Conservation (phyloP, 2,888 invertebrate genomes). For the Mythimna lalbum region DNA sequence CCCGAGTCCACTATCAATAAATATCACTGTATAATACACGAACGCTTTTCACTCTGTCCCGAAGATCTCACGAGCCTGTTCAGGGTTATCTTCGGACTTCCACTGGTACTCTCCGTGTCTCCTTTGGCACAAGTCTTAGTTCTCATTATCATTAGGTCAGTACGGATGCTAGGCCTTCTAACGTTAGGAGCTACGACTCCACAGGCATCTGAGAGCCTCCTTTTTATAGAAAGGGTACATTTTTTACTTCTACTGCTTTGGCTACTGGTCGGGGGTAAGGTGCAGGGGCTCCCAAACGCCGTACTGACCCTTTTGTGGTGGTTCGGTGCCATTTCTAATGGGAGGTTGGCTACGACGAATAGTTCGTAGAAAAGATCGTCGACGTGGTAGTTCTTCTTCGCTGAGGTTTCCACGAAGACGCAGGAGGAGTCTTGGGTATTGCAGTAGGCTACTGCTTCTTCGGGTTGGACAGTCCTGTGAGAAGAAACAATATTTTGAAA, state of each 20-base stretch:
- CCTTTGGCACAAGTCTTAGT: conserved; percentile 95
- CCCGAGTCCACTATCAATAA: conserved; percentile 47
- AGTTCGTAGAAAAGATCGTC: conserved; percentile 96
- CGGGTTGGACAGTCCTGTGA: conserved; percentile 93
- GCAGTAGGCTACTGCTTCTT: conserved; percentile 95
- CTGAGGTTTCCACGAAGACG: conserved; percentile 95
- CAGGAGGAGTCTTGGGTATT: conserved; percentile 94
- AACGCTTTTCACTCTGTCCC: conserved; percentile 85
- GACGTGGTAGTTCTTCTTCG: conserved; percentile 95
- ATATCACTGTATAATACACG: conserved; percentile 89
- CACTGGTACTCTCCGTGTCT: conserved; percentile 91
- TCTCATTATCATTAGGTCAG: conserved; percentile 96
- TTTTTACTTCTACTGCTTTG: conserved; percentile 93
- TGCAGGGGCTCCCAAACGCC: conserved; percentile 94
- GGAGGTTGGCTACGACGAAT: conserved; percentile 95
- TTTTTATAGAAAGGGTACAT: conserved; percentile 95
- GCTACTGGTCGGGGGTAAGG: conserved; percentile 93
- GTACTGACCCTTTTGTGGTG: conserved; percentile 95
- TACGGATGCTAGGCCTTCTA: conserved; percentile 96
- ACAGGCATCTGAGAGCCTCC: conserved; percentile 96
- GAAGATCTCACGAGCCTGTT: conserved; percentile 86
- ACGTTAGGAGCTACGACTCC: conserved; percentile 97
- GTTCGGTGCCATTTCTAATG: conserved; percentile 97
- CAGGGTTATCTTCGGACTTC: conserved; percentile 87
- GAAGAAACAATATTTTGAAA: conserved; percentile 16